Evolutionary conservation across 2,888 invertebrate species (phyloP), one percentile per base, ranked within the genome.

Genomic region (Rotaria magnacalcarata): DNA sequence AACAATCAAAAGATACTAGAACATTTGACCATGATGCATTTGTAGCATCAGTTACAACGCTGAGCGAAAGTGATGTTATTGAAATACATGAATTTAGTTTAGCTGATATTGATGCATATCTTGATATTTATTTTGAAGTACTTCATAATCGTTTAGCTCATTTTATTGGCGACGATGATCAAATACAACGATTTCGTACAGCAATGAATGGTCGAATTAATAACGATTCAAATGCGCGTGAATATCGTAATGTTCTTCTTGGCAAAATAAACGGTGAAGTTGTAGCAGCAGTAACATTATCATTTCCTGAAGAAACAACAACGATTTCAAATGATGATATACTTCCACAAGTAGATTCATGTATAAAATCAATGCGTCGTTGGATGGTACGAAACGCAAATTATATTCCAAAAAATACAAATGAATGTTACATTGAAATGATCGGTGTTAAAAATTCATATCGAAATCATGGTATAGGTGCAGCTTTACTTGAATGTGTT

Each of bases 111-210:
- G 80, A 80, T 80, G 43, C 80, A 3, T 80, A 80, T 80, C 24
- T 80, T n/a, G 80, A 80, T 80, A 80, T 80, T 47, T 80, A 80
- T 80, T 80, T 80, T n/a, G 80, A 80, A 24, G n/a, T 47, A n/a
- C 47, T 80, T n/a, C 16, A 80, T 47, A 80, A 80, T 47, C 80
- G 80, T n/a, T 80, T 80, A 80, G 19, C 4, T 5, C 80, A 80
- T 80, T 47, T 80, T n/a, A 43, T 80, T 47, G 80, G 80, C 10
- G 11, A 41, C 0, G 7, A n/a, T n/a, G 47, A 80, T 11, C 47
- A 80, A 47, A 10, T 80, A 24, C 43, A 43, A 47, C 19, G 47
- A 47, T 80, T 80, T 80, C 80, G 80, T 47, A 11, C 19, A n/a
- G 19, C 6, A 43, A 8, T n/a, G 11, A 80, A 80, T 47, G 11